phyloP scores from a whole-genome alignment of 2,797 vertebrate species.

The Tadarida brasiliensis region DNA sequence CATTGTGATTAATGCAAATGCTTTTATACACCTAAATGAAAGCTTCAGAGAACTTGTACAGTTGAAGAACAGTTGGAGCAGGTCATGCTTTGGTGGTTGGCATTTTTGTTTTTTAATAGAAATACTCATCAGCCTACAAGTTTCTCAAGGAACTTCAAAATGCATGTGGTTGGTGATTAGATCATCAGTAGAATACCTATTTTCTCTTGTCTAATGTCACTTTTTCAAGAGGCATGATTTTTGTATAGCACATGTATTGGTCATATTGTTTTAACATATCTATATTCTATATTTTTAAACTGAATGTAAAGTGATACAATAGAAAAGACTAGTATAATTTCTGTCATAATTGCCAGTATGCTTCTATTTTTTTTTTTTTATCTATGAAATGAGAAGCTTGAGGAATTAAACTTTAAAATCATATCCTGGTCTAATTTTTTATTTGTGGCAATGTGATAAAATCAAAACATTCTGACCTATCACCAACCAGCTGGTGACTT shows the following conservation, averaged over 20 bases:
- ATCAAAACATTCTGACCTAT: slow-evolving; percentile 3
- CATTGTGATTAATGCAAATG: neutral
- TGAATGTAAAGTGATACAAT: neutral
- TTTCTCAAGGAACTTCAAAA: slow-evolving; percentile 17
- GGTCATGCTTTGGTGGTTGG: neutral
- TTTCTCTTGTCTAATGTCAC: neutral
- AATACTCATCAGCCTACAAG: neutral
- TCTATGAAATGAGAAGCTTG: neutral
- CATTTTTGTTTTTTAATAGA: neutral
- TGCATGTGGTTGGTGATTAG: slow-evolving; percentile 74
- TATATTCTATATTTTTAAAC: neutral
- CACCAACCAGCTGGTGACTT: neutral
- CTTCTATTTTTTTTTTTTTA: neutral
- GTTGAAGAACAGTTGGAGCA: neutral
- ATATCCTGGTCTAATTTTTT: neutral
- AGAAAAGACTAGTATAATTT: neutral
- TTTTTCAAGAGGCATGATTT: neutral
- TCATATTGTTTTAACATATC: neutral
- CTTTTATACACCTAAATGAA: neutral
- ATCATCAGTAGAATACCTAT: slow-evolving; percentile 9
- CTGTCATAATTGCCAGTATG: neutral
- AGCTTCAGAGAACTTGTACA: neutral
- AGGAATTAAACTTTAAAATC: neutral
- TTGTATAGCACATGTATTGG: neutral
- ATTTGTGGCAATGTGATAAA: neutral